A percentile compares a stretch with the other conserved stretches of the same genome.
These are phyloP conservation scores for Bombus breviceps DNA, from an alignment of 1,140 invertebrate genomes.

Conservation along the genomic window DNA sequence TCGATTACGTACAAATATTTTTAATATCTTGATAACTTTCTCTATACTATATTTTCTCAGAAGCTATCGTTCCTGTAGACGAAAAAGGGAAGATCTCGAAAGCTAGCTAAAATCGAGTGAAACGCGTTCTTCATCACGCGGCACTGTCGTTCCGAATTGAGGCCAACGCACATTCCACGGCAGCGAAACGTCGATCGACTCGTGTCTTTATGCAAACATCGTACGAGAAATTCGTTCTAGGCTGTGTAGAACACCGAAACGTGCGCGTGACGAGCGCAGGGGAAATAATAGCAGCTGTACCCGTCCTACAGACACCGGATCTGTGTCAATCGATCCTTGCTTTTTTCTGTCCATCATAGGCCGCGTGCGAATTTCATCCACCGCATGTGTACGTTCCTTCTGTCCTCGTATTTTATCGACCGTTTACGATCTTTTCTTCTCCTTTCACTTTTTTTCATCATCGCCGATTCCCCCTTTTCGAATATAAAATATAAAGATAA, in stretches of 20 bases:
- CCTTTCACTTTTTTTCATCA: neutral
- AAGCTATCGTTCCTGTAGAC: neutral
- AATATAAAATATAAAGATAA: constrained; percentile 3
- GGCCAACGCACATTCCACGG: neutral
- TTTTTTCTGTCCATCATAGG: constrained; percentile 19
- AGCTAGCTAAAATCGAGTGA: neutral
- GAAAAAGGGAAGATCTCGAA: neutral
- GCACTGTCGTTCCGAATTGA: neutral
- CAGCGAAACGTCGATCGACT: constrained; percentile 14
- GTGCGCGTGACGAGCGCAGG: constrained; percentile 10
- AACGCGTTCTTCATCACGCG: neutral
- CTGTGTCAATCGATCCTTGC: constrained; percentile 47
- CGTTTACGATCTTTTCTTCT: neutral
- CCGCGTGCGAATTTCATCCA: constrained; percentile 8
- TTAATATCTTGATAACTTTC: too few relatives aligned
- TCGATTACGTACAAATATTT: neutral
- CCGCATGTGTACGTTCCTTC: too few relatives aligned
- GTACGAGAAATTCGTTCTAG: constrained; percentile 14
- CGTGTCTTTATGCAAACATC: constrained; percentile 11
- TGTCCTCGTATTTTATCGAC: neutral
- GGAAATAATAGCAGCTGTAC: constrained; percentile 38
- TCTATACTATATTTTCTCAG: neutral
- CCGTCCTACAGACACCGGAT: constrained; percentile 36
- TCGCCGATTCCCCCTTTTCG: too few relatives aligned
- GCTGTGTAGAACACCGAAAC: constrained; percentile 5